Conservation (phyloP, 2,888 invertebrate genomes). For the Macaria notata region DNA sequence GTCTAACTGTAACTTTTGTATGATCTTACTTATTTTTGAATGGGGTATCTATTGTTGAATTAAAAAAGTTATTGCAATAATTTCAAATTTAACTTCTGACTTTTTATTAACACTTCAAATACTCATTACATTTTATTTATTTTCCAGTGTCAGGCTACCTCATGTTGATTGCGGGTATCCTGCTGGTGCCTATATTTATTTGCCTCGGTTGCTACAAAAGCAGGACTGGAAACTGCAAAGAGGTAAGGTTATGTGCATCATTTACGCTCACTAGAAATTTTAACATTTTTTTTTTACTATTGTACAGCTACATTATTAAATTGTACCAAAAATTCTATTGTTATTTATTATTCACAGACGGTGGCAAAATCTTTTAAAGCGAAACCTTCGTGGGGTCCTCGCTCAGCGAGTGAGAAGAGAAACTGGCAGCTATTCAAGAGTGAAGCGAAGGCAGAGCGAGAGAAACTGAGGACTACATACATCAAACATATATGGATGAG, state of each 20-base stretch:
- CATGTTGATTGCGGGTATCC: constrained; percentile 58
- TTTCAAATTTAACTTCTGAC: too few relatives aligned
- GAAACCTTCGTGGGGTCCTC: constrained; percentile 85
- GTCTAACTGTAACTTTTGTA: too few relatives aligned
- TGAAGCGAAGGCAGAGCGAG: constrained; percentile 57
- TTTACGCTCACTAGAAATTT: too few relatives aligned
- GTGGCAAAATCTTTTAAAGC: constrained; percentile 63
- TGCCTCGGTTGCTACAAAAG: constrained; percentile 46
- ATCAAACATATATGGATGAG: constrained; percentile 51
- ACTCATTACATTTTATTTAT: constrained; percentile 11
- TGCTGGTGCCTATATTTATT: constrained; percentile 60
- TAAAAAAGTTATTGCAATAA: too few relatives aligned
- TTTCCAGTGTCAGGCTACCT: constrained; percentile 66
- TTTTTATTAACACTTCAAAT: too few relatives aligned
- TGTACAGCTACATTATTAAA: too few relatives aligned
- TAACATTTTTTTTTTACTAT: too few relatives aligned
- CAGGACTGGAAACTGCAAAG: constrained; percentile 45
- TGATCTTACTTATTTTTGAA: too few relatives aligned
- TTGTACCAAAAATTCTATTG: too few relatives aligned
- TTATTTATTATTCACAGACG: constrained; percentile 56
- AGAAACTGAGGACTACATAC: constrained; percentile 37
- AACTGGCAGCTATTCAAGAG: constrained; percentile 83
- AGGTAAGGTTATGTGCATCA: constrained; percentile 40
- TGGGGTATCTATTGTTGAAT: too few relatives aligned
- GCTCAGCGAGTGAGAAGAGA: constrained; percentile 64